Evolutionary conservation across 2,113 vertebrate genomes (phyloP).

Genomic region (Dasyurus viverrinus): DNA sequence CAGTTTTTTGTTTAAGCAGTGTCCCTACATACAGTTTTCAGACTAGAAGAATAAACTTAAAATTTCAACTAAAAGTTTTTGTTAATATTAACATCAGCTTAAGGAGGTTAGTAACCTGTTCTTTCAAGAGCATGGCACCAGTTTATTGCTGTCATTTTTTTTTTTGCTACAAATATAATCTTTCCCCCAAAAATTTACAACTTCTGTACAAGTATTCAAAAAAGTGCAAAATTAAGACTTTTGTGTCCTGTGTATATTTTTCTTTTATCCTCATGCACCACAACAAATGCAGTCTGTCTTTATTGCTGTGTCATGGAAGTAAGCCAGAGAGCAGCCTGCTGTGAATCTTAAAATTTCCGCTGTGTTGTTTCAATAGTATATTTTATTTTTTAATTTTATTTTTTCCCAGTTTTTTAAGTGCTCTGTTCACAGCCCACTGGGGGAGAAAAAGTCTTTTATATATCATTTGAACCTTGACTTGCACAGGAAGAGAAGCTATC

Average conservation of each 20-base stretch:
- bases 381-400: constrained; percentile 13
- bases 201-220: constrained; percentile 87
- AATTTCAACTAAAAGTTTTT: constrained; percentile 67
- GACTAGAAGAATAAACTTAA: constrained; percentile 75
- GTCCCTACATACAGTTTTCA: constrained; percentile 75
- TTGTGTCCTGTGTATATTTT: constrained; percentile 24
- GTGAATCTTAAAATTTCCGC: neutral
- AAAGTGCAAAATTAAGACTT: constrained; percentile 92
- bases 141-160: constrained; percentile 85
- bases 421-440: constrained; percentile 15
- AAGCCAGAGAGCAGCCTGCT: constrained; percentile 3
- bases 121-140: constrained; percentile 83
- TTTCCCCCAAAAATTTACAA: constrained; percentile 83
- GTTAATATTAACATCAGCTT: constrained; percentile 83
- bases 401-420: constrained; percentile 14
- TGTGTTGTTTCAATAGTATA: neutral
- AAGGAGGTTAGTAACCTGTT: constrained; percentile 82
- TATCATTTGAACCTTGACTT: constrained; percentile 90
- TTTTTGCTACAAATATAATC: constrained; percentile 87
- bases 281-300: constrained; percentile 19
- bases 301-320: constrained; percentile 59
- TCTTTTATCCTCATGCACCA: neutral
- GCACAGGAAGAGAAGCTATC: constrained; percentile 93
- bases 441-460: constrained; percentile 73
- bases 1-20: constrained; percentile 66